Evolutionary conservation across 1,140 invertebrate genomes (phyloP).

Genomic region (Panagrolaimus sp.): DNA sequence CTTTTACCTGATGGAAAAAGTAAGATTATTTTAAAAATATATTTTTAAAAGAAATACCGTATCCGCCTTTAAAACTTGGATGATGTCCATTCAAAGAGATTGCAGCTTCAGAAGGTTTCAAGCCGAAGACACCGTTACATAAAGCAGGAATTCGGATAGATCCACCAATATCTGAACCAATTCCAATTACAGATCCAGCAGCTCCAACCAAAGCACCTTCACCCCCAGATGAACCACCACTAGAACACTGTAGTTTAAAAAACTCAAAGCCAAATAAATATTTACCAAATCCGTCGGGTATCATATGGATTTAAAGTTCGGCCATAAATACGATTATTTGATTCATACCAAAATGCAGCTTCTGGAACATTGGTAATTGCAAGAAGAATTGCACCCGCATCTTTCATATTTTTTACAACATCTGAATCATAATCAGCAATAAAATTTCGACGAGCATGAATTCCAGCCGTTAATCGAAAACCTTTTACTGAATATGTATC

Average conservation of each 20-base stretch:
- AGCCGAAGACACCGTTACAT: slow-evolving; percentile 88
- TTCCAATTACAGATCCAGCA: slow-evolving; percentile 68
- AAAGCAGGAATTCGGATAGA: slow-evolving; percentile 87
- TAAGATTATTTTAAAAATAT: too few relatives aligned
- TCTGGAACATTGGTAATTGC: slow-evolving; percentile 61
- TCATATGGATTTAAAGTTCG: slow-evolving; percentile 81
- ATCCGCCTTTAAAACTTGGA: slow-evolving; percentile 27
- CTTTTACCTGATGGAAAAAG: too few relatives aligned
- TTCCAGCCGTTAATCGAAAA: slow-evolving; percentile 28
- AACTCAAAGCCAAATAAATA: too few relatives aligned
- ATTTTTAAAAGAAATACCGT: too few relatives aligned
- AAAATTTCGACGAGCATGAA: slow-evolving; percentile 22
- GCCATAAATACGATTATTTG: slow-evolving; percentile 77
- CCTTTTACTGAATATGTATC: slow-evolving; percentile 49
- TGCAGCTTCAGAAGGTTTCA: slow-evolving; percentile 71
- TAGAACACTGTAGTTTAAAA: too few relatives aligned
- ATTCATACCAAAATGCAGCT: slow-evolving; percentile 68
- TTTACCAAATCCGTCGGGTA: too few relatives aligned
- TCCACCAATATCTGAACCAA: slow-evolving; percentile 90
- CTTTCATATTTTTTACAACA: background rate
- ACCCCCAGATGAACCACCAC: slow-evolving; percentile 65
- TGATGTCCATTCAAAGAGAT: slow-evolving; percentile 33
- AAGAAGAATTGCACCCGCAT: slow-evolving; percentile 12
- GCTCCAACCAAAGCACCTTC: slow-evolving; percentile 52
- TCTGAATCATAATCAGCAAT: slow-evolving; percentile 18